Percentiles rank a stretch among this genome's conserved stretches.
Conservation (phyloP, 2,113 vertebrate species). For the Eolophus roseicapilla region DNA sequence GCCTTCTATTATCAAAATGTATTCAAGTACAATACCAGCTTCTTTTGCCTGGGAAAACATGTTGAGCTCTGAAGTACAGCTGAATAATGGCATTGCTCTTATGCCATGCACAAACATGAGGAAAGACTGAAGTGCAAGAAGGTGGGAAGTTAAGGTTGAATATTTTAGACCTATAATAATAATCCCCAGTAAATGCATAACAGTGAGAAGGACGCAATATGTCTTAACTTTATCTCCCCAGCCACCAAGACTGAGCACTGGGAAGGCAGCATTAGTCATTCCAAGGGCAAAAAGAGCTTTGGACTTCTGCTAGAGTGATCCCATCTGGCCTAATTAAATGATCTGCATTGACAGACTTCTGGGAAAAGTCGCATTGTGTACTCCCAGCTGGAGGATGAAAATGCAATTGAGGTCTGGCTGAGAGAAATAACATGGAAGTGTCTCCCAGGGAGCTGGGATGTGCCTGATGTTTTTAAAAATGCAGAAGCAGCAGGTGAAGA, state of each 20-base stretch:
- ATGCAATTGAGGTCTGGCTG: background rate
- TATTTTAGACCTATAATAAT: background rate
- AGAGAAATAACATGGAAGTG: background rate
- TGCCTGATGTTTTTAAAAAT: slow-evolving; percentile 28
- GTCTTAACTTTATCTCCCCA: background rate
- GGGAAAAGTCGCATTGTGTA: background rate
- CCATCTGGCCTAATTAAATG: slow-evolving; percentile 40
- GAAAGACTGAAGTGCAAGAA: background rate
- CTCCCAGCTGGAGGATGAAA: slow-evolving; percentile 31
- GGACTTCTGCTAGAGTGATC: background rate
- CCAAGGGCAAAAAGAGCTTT: background rate
- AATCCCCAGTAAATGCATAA: background rate
- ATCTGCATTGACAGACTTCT: slow-evolving; percentile 14
- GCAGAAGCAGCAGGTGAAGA: slow-evolving; percentile 18
- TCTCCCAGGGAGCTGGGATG: background rate
- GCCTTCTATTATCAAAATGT: background rate
- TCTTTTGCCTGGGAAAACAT: background rate
- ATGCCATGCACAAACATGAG: accelerated
- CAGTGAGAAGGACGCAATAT: background rate
- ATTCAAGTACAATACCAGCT: background rate
- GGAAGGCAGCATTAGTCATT: background rate
- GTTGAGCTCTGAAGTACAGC: background rate
- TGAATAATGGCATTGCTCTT: background rate
- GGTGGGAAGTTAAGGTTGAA: background rate
- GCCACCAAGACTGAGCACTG: accelerated